Percentiles rank a stretch among this genome's conserved stretches.
phyloP scores from a whole-genome alignment of 2,888 invertebrate genomes.

The Pseudolycoriella hygida region DNA sequence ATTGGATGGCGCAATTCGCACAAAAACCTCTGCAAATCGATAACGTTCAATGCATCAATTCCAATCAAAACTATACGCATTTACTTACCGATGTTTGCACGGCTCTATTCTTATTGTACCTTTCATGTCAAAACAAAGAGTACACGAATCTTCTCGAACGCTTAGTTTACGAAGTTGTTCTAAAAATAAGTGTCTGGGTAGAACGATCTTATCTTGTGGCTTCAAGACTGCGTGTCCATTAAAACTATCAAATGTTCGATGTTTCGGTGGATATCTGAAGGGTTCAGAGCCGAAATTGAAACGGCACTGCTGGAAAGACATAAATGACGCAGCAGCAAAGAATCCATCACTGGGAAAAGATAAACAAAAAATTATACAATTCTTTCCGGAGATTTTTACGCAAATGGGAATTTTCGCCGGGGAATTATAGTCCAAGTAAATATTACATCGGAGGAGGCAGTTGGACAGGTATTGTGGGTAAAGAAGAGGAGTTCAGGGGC shows the following conservation, averaged over 20 bases:
- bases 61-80: not conserved
- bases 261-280: conserved; percentile 57
- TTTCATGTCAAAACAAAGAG: conserved; percentile 67
- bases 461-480: too few relatives aligned
- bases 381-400: too few relatives aligned
- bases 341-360: conserved; percentile 52
- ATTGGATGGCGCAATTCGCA: conserved; percentile 52
- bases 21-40: conserved; percentile 59
- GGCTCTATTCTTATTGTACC: conserved; percentile 60
- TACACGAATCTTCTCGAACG: conserved; percentile 69
- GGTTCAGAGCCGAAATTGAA: conserved; percentile 80
- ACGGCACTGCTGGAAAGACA: conserved; percentile 89
- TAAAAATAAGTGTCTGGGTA: conserved; percentile 66
- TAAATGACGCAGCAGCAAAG: conserved; percentile 89
- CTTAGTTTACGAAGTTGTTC: conserved; percentile 54
- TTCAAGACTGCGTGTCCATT: conserved; percentile 59
- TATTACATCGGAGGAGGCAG: too few relatives aligned
- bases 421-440: too few relatives aligned
- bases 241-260: conserved; percentile 47
- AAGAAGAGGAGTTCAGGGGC: too few relatives aligned
- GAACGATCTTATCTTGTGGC: conserved; percentile 53
- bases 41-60: not conserved
- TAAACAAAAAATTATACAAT: not conserved
- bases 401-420: too few relatives aligned
- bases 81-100: conserved; percentile 63